Base-by-base conservation (phyloP, 2,113 vertebrate genomes). In the Collichthys lucidus region DNA sequence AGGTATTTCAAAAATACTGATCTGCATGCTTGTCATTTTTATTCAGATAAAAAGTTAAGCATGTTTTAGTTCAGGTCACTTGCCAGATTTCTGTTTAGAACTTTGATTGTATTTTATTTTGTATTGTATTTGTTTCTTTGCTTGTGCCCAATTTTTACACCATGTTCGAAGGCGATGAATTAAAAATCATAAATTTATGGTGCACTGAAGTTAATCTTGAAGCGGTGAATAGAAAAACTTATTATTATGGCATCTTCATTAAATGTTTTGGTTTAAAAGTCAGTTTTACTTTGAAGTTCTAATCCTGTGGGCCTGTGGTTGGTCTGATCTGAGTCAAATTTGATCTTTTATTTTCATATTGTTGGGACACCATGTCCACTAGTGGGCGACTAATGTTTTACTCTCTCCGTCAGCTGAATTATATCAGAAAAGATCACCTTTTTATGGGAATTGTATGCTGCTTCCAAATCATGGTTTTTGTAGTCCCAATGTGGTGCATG, bases 301-400 rank as follows among this genome's bases (percentile, higher is more conserved):
- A 65, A 22, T 46, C 44, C 14, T 46, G 44, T 14, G 31, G 11
- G 24, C 3, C 22, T 56, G 3, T 9, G 11, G 20, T 15, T 59
- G 26, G 19, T n/a, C 11, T 52, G 5, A 49, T 40, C 35, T 8
- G 35, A 40, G 7, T 40, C 2, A 1, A 40, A 26, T 59, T n/a
- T 50, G 47, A 56, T 57, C 63, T 49, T 35, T 22, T 65, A 47
- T 29, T 26, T 57, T 47, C 14, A 49, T 9, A 26, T 22, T 44
- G 31, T 22, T 49, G 55, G 47, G 47, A 75, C 78, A 88, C 17
- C 29, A 35, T 68, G 82, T 84, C 86, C 90, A 84, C 86, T 90
- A 91, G 88, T 89, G 69, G 88, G 77, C 85, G 82, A 84, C 79
- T 73, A 26, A 55, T 26, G n/a, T 59, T 57, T 75, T 16, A 42